Conservation (phyloP, 2,113 vertebrate species). For the Hyperoodon ampullatus region DNA sequence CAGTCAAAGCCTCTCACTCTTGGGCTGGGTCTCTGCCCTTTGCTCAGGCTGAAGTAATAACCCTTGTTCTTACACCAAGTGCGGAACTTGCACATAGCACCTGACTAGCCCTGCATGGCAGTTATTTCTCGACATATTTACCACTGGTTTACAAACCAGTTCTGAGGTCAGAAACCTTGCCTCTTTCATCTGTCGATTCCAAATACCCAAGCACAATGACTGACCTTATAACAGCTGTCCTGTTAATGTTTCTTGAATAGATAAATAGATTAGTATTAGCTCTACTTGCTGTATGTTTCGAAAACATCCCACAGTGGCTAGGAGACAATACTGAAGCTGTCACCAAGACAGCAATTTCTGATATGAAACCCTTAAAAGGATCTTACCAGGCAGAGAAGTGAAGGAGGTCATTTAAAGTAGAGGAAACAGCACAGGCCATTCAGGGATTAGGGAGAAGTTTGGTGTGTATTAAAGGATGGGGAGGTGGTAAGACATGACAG, state of each 20-base stretch:
- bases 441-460: background rate
- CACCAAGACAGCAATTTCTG: background rate
- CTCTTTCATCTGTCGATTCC: background rate
- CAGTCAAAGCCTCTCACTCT: background rate
- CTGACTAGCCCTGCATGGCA: accelerated
- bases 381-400: background rate
- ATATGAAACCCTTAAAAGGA: background rate
- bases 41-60: background rate
- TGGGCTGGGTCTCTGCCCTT: background rate
- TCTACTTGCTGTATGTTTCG: background rate
- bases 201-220: background rate
- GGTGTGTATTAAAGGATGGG: background rate
- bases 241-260: background rate
- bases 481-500: background rate
- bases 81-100: background rate
- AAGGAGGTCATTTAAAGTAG: background rate
- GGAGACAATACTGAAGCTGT: background rate
- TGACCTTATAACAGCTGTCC: background rate
- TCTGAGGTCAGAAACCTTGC: background rate
- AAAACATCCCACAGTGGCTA: background rate
- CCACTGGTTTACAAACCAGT: background rate
- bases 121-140: background rate
- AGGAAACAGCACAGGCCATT: background rate
- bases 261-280: background rate
- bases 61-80: background rate